Base-by-base conservation (phyloP, 2,797 vertebrate species). In the Amblyraja radiata region DNA sequence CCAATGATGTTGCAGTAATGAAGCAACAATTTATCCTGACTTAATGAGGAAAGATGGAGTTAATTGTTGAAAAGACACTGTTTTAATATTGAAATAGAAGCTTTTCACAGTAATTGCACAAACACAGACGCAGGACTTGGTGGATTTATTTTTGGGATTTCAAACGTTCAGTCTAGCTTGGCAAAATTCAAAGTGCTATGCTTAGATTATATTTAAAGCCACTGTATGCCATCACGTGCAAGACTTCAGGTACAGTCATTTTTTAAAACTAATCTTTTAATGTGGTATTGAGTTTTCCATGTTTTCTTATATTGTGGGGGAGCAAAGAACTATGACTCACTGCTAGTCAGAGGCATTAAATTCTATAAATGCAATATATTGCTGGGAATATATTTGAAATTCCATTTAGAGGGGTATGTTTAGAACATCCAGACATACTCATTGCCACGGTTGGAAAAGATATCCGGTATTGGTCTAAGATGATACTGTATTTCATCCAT, bases 1-100 rank as follows among this genome's bases (percentile, higher is more conserved):
- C 71, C 84, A 88, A 88, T 68, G n/a, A 88, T 68, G 84, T 36
- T 88, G 84, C 63, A 36, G 68, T 68, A 13, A 88, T 36, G n/a
- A 68, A 36, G 32, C 84, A 65, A 36, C 2, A 2, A 9, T 88
- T 68, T 18, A 21, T 73, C 18, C 71, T 73, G 61, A 7, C 61
- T 88, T 21, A 86, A 86, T 21, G 84, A 65, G 63, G 14, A 65
- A 32, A 74, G 0, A 21, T 18, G n/a, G n/a, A 65, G 21, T 36
- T 65, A 32, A 88, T 65, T 13, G 61, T 0, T 32, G 14, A 65
- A 32, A 65, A 74, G 90, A 11, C 36, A 54, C 36, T 54, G 39
- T 36, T 73, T 46, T 74, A 76, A 54, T 54, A 25, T 58, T 16
- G 90, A n/a, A 1, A 39, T 65, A 92, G 71, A 86, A 88, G 8